Evolutionary conservation across 2,113 vertebrate species (phyloP).

Genomic region (Caranx melampygus): DNA sequence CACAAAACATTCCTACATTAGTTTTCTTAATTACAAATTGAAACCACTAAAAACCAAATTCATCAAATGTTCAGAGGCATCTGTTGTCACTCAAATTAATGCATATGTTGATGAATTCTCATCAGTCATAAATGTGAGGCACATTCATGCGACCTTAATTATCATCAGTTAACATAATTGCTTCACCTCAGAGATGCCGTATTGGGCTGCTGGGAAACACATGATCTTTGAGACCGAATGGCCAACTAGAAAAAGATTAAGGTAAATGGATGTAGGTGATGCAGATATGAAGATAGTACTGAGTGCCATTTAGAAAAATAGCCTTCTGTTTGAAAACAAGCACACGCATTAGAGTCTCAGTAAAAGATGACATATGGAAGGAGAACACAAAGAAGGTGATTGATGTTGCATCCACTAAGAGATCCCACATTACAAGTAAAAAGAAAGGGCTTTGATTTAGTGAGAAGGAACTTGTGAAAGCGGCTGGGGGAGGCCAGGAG

Average conservation of each 20-base stretch:
- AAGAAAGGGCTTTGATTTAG: slow-evolving; percentile 14
- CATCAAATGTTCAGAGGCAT: slow-evolving; percentile 30
- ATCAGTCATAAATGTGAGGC: slow-evolving; percentile 39
- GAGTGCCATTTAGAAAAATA: not conserved
- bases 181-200: not conserved
- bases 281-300: not conserved
- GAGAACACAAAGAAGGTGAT: not conserved
- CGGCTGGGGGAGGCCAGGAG: not conserved
- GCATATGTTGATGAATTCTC: slow-evolving; percentile 30
- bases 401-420: not conserved
- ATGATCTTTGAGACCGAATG: not conserved
- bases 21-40: slow-evolving; percentile 27
- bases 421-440: not conserved
- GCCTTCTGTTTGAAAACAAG: not conserved
- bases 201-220: not conserved
- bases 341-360: not conserved
- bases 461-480: slow-evolving; percentile 17
- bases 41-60: slow-evolving; percentile 20
- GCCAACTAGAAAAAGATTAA: not conserved
- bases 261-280: not conserved
- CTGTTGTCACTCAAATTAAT: slow-evolving; percentile 39
- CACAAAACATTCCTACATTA: not conserved
- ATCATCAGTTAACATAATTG: slow-evolving; percentile 40
- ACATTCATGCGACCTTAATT: slow-evolving; percentile 16
- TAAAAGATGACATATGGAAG: not conserved